Percentiles rank a stretch among this genome's conserved stretches.
Evolutionary conservation across 2,113 vertebrate genomes (phyloP).

Genomic region (Toxotes chatareus): DNA sequence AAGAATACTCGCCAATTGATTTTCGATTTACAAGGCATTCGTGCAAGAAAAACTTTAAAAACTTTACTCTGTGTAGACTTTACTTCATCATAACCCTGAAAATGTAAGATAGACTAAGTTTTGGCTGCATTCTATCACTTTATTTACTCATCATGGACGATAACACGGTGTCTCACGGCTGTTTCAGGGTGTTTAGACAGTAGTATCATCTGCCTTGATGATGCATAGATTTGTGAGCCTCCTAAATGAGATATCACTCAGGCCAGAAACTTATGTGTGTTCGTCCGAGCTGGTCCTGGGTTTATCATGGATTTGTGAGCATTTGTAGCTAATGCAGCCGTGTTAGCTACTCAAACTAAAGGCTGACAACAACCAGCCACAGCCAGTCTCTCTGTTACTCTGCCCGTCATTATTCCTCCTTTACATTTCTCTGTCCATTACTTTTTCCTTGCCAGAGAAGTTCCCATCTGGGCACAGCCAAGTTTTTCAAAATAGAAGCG

Average conservation of each 20-base stretch:
- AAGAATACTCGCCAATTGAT: not conserved
- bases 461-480: conserved; percentile 59
- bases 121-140: not conserved
- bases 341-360: conserved; percentile 23
- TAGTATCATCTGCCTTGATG: no score
- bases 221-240: no score
- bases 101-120: no score
- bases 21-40: no score
- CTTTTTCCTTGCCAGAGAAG: conserved; percentile 40
- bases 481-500: conserved; percentile 74
- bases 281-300: not conserved
- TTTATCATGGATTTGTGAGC: conserved; percentile 17
- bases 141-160: not conserved
- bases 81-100: no score
- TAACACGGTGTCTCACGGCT: not conserved
- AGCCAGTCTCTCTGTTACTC: not conserved
- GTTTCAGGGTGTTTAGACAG: no score
- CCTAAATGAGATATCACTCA: not conserved
- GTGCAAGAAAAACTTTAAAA: not conserved
- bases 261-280: not conserved
- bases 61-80: not conserved
- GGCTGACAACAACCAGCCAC: conserved; percentile 19
- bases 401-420: conserved; percentile 13
- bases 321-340: conserved; percentile 24
- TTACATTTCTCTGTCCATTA: conserved; percentile 28